Conservation (phyloP, 2,888 invertebrate species). For the Drosophila affinis region DNA sequence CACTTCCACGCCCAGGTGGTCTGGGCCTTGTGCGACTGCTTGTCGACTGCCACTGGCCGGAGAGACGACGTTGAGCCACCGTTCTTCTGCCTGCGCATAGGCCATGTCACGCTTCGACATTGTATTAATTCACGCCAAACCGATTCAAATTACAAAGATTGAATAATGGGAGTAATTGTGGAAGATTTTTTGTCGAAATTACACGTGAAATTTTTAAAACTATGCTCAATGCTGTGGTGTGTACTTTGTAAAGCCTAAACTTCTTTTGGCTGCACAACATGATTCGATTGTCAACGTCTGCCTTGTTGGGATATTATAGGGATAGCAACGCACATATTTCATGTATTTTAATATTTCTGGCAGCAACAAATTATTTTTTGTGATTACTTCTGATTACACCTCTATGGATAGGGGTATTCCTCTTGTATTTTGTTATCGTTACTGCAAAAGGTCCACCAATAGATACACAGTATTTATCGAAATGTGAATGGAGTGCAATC, state of each 20-base stretch:
- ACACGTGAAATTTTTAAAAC: slow-evolving; percentile 73
- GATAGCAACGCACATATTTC: slow-evolving; percentile 18
- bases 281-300: slow-evolving; percentile 47
- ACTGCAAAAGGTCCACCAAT: too few relatives aligned
- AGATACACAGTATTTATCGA: background rate
- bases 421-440: too few relatives aligned
- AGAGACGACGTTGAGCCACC: slow-evolving; percentile 8
- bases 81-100: slow-evolving; percentile 65
- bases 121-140: slow-evolving; percentile 6
- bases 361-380: slow-evolving; percentile 17
- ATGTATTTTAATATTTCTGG: slow-evolving; percentile 17
- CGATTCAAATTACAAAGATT: slow-evolving; percentile 2
- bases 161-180: slow-evolving; percentile 18
- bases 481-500: too few relatives aligned
- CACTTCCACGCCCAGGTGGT: background rate
- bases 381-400: background rate
- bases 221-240: slow-evolving; percentile 39
- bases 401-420: background rate
- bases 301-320: slow-evolving; percentile 26
- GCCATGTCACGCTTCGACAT: slow-evolving; percentile 44
- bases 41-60: background rate
- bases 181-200: slow-evolving; percentile 51
- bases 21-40: background rate
- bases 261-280: slow-evolving; percentile 49
- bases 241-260: slow-evolving; percentile 48